Base-by-base conservation (phyloP, 2,888 invertebrate species). In the Nudaria mundana region DNA sequence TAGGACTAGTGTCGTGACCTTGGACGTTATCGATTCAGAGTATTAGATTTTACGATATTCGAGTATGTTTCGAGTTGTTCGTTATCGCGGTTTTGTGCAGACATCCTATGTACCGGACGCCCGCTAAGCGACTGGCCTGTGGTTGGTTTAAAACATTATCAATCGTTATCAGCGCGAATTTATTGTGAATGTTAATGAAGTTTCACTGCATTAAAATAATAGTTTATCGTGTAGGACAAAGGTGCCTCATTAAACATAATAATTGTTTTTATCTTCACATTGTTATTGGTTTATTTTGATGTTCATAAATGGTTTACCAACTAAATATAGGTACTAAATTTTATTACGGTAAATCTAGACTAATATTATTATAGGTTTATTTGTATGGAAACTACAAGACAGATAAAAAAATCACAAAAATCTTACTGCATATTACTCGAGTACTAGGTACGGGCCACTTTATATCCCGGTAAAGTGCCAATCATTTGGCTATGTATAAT, bases 101-200 rank as follows among this genome's bases (percentile, higher is more conserved):
- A 81, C 85, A 80, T 82, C 79, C 76, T 62, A 40, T 48, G 66
- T 48, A 30, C 36, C 40, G 73, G 83, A 79, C 82, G 84, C 66
- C 78, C 67, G 78, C 70, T 59, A 69, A 65, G 66, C 75, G 68
- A 86, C 86, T 86, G 76, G 47, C 32, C 46, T 40, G 48, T 49
- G 46, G 61, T 69, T 68, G 71, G 74, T 52, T 45, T 57, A 41
- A 25, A 40, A 43, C 29, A 41, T 44, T 62, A 59, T 59, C 57
- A 60, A 42, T 26, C 42, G 63, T 81, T 81, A 83, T 83, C 82
- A 52, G 28, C 29, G 6, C 63, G 38, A 60, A 68, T 69, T 63
- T 56, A 62, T 61, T 66, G 52, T 54, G 48, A 48, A 37, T 59
- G 48, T 60, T 60, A 49, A 51, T 56, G 29, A 46, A 56, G 48